phyloP scores from a whole-genome alignment of 2,888 invertebrate genomes.

The Seira musarum region DNA sequence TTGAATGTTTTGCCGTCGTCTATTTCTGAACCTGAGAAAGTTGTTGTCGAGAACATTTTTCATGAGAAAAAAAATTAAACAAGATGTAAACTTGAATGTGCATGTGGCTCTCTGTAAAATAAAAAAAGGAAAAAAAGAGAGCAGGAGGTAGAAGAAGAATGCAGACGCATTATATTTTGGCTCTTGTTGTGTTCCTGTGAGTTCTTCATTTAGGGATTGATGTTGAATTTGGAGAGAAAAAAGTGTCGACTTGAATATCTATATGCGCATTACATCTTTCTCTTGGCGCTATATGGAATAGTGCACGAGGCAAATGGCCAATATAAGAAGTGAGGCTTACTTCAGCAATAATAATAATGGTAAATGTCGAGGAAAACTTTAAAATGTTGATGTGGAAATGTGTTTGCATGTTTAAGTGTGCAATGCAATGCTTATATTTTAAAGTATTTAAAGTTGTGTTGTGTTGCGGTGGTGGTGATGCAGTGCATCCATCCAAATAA shows the following conservation, averaged over 20 bases:
- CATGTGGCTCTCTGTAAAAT: conserved; percentile 15
- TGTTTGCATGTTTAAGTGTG: conserved; percentile 2
- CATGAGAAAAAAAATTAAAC: conserved; percentile 8
- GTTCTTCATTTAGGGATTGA: conserved; percentile 15
- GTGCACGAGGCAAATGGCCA: conserved; percentile 69
- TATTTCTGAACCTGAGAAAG: conserved; percentile 38
- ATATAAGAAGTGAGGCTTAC: conserved; percentile 51
- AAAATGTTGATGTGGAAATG: background rate
- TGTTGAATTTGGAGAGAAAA: conserved; percentile 15
- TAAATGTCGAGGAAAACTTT: conserved; percentile 27
- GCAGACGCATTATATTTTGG: conserved; percentile 15
- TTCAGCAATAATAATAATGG: conserved; percentile 54
- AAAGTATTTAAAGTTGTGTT: conserved; percentile 47
- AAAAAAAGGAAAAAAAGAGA: conserved; percentile 12
- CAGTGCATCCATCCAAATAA: conserved; percentile 33
- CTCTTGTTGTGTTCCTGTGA: conserved; percentile 15
- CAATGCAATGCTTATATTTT: conserved; percentile 1
- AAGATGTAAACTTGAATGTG: conserved; percentile 26
- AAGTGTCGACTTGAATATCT: conserved; percentile 15
- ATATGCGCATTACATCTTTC: conserved; percentile 7
- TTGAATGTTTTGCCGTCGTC: conserved; percentile 21
- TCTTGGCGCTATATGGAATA: conserved; percentile 18
- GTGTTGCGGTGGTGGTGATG: conserved; percentile 1
- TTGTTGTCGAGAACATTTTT: conserved; percentile 30
- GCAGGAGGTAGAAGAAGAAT: conserved; percentile 15